Evolutionary conservation across 2,113 vertebrate species (phyloP), one percentile per base, ranked within the genome.

Genomic region (Podarcis muralis): DNA sequence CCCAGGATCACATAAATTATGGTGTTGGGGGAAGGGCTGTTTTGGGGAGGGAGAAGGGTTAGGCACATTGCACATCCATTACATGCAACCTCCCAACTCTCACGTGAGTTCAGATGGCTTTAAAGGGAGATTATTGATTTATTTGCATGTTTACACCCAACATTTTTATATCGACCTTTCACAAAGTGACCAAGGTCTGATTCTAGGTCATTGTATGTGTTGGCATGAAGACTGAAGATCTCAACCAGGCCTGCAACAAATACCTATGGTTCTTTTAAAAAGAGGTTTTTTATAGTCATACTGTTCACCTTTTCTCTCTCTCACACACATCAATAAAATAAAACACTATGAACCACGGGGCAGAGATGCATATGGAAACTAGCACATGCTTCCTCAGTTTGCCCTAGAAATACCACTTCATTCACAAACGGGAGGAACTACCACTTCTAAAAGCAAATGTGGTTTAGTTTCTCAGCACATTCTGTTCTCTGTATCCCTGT

Each of bases 311-410:
- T 32, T 35, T 35, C 1, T 35, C 71, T 13, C 30, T 22, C n/a
- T 6, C 92, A 57, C 72, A 81, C 20, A 35, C 30, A 76, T 59
- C 48, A 84, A 65, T 30, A 62, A 76, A 72, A n/a, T 81, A 65
- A 81, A 65, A 35, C 13, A 3, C 80, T 37, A 3, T 87, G 76
- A 91, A 74, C 32, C 75, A 11, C n/a, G 72, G 18, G 68, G 15
- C 53, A 1, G 74, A 74, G 77, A 57, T n/a, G 48, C 59, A 30
- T 0, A 0, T 71, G 69, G 25, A 40, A 78, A 37, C 18, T 23
- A 82, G 71, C 72, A 57, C 0, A 0, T 72, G 43, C 71, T 92
- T 77, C 85, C 32, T 89, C 35, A 15, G 18, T 4, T 82, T 76
- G 80, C 87, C 37, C 40, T 84, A 43, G 40, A 84, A 43, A 69